Conservation (phyloP, 2,888 invertebrate genomes). For the Pterobdella sp. region DNA sequence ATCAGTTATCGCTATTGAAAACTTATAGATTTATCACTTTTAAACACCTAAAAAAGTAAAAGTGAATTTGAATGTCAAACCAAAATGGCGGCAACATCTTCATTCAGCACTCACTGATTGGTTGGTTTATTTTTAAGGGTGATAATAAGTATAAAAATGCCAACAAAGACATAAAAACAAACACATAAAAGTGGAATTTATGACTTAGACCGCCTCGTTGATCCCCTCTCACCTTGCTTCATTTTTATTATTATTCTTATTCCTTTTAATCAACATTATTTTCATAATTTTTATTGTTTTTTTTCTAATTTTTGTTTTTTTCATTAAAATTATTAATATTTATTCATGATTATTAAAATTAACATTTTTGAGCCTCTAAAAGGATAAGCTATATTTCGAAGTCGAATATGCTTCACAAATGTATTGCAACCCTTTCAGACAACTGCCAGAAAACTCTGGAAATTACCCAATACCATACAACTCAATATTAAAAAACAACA, state of each 20-base stretch:
- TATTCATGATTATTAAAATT: not conserved
- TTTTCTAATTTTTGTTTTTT: not conserved
- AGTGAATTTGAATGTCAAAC: too few relatives aligned
- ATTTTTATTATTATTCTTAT: not conserved
- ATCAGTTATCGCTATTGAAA: too few relatives aligned
- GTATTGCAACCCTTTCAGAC: too few relatives aligned
- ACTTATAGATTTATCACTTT: too few relatives aligned
- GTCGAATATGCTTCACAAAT: too few relatives aligned
- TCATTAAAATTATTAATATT: not conserved
- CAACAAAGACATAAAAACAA: conserved; percentile 8
- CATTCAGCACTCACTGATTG: not conserved
- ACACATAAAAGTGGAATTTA: not conserved
- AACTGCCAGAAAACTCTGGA: too few relatives aligned
- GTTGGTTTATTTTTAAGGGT: not conserved
- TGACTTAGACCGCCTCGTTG: not conserved
- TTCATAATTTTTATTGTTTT: not conserved
- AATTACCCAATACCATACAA: too few relatives aligned
- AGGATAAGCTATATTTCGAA: too few relatives aligned
- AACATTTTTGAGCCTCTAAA: too few relatives aligned
- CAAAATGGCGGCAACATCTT: not conserved
- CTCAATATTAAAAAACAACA: too few relatives aligned
- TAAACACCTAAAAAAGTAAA: too few relatives aligned
- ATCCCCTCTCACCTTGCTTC: not conserved
- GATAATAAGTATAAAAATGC: conserved; percentile 5
- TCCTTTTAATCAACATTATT: not conserved